These are phyloP conservation scores for Proales similis DNA, from an alignment of 1,140 invertebrate genomes.

Conservation along the genomic window DNA sequence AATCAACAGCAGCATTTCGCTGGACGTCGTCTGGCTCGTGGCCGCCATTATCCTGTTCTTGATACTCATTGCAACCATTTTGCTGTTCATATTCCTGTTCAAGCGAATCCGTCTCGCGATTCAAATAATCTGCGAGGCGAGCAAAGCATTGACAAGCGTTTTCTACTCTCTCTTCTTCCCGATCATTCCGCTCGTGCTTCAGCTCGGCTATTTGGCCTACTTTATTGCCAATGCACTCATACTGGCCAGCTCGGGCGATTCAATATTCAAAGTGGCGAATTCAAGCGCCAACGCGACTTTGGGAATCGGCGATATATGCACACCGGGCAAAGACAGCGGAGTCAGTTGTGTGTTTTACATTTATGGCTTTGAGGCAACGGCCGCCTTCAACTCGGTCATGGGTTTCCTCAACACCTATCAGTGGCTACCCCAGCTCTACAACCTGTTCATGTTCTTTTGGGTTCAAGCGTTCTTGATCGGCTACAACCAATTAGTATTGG, in stretches of 20 bases:
- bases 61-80: conserved; percentile 1
- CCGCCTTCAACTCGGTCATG: conserved; percentile 15
- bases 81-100: conserved; percentile 12
- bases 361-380: conserved; percentile 12
- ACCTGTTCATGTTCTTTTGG: conserved; percentile 84
- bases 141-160: conserved; percentile 76
- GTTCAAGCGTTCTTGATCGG: conserved; percentile 77
- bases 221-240: conserved; percentile 67
- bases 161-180: conserved; percentile 82
- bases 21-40: conserved; percentile 14
- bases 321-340: not conserved
- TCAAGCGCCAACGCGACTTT: not conserved
- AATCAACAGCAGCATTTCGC: not conserved
- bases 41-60: conserved; percentile 11
- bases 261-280: conserved; percentile 38
- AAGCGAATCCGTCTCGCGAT: conserved; percentile 78
- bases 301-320: not conserved
- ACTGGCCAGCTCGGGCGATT: conserved; percentile 45
- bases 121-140: conserved; percentile 72
- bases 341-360: conserved; percentile 15
- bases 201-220: conserved; percentile 66
- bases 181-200: conserved; percentile 75
- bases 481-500: conserved; percentile 80
- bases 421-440: conserved; percentile 59
- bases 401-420: conserved; percentile 25